These are phyloP conservation scores for Chelmon rostratus DNA, from an alignment of 2,797 vertebrate genomes.

Conservation along the genomic window DNA sequence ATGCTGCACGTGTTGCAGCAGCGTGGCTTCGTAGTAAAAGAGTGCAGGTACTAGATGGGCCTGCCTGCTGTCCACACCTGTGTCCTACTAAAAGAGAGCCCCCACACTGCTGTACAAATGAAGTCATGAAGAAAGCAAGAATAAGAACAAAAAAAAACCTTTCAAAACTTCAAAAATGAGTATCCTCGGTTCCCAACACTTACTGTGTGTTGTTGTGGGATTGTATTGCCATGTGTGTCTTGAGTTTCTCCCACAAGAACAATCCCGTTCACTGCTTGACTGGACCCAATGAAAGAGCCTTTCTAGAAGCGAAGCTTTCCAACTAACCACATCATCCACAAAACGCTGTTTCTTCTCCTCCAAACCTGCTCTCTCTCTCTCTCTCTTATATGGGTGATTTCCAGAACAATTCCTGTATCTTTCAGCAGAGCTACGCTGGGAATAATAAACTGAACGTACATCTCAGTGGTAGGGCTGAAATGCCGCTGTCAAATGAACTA, in stretches of 20 bases:
- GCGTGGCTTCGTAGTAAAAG: too few species aligned
- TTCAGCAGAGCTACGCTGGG: conserved; percentile 11
- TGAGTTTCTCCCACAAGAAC: conserved; percentile 52
- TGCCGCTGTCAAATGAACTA: conserved; percentile 48
- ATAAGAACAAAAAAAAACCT: too few species aligned
- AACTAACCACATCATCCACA: conserved; percentile 44
- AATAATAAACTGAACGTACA: conserved; percentile 18
- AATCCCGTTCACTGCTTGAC: conserved; percentile 60
- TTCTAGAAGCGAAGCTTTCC: conserved; percentile 31
- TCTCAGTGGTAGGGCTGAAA: conserved; percentile 17
- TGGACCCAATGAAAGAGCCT: conserved; percentile 53
- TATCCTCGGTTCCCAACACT: too few species aligned
- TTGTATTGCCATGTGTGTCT: conserved; percentile 53
- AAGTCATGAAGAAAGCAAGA: too few species aligned
- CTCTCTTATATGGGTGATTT: conserved; percentile 37
- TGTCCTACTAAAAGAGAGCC: too few species aligned
- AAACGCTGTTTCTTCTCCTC: conserved; percentile 23
- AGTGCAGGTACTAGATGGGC: too few species aligned
- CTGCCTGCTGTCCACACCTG: too few species aligned
- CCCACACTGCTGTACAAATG: too few species aligned
- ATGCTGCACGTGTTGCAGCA: too few species aligned
- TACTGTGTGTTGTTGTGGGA: too few species aligned
- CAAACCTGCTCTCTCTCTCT: not conserved
- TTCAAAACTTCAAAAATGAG: too few species aligned
- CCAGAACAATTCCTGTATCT: conserved; percentile 22